A percentile compares a stretch with the other conserved stretches of the same genome.
These are phyloP conservation scores for Ormyrus thymus DNA, from an alignment of 2,888 invertebrate species.

Conservation along the genomic window DNA sequence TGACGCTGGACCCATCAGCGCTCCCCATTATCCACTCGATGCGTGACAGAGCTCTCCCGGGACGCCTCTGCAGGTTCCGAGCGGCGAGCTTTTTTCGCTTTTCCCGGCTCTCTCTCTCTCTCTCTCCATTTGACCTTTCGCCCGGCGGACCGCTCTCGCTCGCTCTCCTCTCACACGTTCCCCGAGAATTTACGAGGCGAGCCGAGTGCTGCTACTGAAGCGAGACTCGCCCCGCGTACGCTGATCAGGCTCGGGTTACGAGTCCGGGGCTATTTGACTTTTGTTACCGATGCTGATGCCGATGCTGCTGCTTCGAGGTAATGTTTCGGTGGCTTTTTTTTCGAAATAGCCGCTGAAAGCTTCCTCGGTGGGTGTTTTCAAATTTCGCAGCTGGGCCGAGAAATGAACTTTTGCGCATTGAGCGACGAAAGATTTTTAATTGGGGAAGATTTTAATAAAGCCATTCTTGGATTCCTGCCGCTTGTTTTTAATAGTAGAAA, in stretches of 20 bases:
- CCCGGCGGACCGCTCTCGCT: slow-evolving; percentile 4
- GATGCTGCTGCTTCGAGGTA: background rate
- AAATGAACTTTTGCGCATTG: too few species aligned
- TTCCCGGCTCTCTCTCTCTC: slow-evolving; percentile 29
- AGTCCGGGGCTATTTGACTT: too few species aligned
- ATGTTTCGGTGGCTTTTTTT: background rate
- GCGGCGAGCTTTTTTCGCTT: background rate
- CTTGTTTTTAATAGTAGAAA: too few species aligned
- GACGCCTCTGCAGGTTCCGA: slow-evolving; percentile 55
- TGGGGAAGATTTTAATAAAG: too few species aligned
- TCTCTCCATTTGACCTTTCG: slow-evolving; percentile 24
- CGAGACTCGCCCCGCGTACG: too few species aligned
- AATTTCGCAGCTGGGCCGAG: too few species aligned
- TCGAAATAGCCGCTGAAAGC: background rate
- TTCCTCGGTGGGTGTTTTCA: too few species aligned
- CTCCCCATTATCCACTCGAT: slow-evolving; percentile 72
- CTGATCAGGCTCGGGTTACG: too few species aligned
- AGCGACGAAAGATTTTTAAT: too few species aligned
- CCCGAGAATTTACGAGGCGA: background rate
- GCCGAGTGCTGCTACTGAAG: background rate
- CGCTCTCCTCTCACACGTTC: slow-evolving; percentile 19
- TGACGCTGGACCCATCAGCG: slow-evolving; percentile 71
- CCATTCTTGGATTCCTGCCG: too few species aligned
- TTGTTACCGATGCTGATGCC: too few species aligned
- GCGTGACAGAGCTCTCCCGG: slow-evolving; percentile 73